Percentiles rank a stretch among this genome's conserved stretches.
Evolutionary conservation across 2,888 invertebrate genomes (phyloP).

Genomic region (Ametastegia equiseti): DNA sequence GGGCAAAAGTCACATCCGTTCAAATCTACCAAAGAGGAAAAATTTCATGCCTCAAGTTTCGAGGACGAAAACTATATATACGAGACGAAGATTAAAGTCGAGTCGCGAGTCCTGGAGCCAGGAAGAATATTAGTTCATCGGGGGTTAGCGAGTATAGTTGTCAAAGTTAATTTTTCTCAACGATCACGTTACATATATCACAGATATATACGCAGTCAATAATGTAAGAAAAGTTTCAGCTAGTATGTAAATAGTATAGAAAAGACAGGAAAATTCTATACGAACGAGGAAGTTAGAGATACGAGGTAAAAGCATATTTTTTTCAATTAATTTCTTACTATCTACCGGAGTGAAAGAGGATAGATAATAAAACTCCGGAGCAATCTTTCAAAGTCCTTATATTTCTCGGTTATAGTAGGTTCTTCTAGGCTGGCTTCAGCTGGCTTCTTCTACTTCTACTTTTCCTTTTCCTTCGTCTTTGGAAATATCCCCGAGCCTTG

Average conservation of each 20-base stretch:
- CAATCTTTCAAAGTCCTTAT: conserved; percentile 41
- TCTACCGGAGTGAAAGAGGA: conserved; percentile 1
- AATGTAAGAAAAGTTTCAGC: not conserved
- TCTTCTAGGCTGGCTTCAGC: not conserved
- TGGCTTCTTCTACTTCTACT: not conserved
- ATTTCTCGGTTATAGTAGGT: conserved; percentile 33
- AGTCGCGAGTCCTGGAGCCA: not conserved
- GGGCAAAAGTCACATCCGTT: not conserved
- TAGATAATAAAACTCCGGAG: conserved; percentile 40
- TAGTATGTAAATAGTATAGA: not conserved
- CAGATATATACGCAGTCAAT: not conserved
- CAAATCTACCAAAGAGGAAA: not conserved
- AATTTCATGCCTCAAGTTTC: conserved; percentile 32
- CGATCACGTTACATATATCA: not conserved
- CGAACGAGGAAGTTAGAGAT: not conserved
- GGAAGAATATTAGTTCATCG: conserved; percentile 20
- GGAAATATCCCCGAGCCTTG: conserved; percentile 35
- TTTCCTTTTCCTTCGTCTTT: no score
- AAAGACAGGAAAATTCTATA: not conserved
- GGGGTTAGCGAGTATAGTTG: conserved; percentile 6
- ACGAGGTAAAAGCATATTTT: not conserved
- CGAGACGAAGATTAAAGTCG: conserved; percentile 1
- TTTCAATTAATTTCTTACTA: conserved; percentile 35
- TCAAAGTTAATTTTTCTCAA: not conserved
- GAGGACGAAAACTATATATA: conserved; percentile 20